Evolutionary conservation across 1,140 invertebrate species (phyloP).

Genomic region (Drosophila baimaii): DNA sequence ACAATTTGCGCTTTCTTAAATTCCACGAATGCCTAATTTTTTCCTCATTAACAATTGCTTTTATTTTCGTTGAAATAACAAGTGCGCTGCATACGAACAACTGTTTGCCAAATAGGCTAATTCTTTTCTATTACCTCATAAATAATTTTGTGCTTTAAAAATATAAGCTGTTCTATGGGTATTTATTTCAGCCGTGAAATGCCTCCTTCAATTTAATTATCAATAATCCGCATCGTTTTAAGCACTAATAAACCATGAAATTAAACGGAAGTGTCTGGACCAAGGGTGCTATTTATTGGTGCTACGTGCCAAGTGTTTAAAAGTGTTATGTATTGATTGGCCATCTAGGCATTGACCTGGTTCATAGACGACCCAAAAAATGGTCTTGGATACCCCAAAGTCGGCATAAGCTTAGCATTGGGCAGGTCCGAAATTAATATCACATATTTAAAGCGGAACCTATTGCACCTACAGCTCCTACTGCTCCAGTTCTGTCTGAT

Average conservation of each 20-base stretch:
- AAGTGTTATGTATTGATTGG: neutral
- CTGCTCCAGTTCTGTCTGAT: no score
- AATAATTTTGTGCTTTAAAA: neutral
- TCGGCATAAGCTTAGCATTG: neutral
- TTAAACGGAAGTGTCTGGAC: neutral
- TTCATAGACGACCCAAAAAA: neutral
- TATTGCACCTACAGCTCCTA: no score
- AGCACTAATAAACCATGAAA: neutral
- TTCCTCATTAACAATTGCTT: neutral
- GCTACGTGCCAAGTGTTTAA: neutral
- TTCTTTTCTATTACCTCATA: neutral
- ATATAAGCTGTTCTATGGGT: neutral
- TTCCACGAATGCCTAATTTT: neutral
- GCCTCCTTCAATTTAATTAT: neutral
- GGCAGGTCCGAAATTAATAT: no score
- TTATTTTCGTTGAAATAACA: neutral
- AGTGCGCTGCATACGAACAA: neutral
- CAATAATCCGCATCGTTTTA: no score
- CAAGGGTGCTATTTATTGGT: conserved; percentile 1
- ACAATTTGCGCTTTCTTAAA: neutral
- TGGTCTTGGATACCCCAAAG: neutral
- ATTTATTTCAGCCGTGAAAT: neutral
- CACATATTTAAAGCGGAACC: no score
- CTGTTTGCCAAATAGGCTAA: neutral
- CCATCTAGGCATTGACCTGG: neutral